A percentile compares a stretch with the other conserved stretches of the same genome.
phyloP scores from a whole-genome alignment of 2,797 vertebrate species.

The Megaceryle alcyon region DNA sequence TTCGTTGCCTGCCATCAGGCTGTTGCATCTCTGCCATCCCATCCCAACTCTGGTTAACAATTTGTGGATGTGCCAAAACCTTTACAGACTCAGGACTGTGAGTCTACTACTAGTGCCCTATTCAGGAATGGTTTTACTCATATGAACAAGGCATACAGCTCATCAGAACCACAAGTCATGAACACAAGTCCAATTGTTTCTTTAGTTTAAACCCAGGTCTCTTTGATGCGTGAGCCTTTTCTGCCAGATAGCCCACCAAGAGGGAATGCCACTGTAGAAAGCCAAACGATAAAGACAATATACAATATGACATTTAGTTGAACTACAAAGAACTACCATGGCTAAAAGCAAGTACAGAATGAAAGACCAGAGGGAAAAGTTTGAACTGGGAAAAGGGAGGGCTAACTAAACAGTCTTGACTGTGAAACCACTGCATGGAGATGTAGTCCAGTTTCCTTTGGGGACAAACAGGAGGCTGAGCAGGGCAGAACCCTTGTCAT shows the following conservation, averaged over 20 bases:
- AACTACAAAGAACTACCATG: conserved; percentile 53
- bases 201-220: conserved; percentile 57
- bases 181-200: not conserved
- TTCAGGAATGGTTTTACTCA: not conserved
- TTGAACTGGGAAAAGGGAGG: conserved; percentile 5
- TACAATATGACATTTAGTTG: conserved; percentile 62
- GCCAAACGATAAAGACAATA: conserved; percentile 33
- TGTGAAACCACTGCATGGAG: conserved; percentile 59
- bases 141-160: not conserved
- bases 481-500: conserved; percentile 50
- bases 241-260: conserved; percentile 31
- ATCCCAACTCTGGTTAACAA: not conserved
- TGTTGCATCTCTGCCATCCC: not conserved
- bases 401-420: conserved; percentile 41
- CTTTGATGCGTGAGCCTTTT: conserved; percentile 6
- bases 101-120: not conserved
- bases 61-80: not conserved
- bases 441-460: conserved; percentile 15
- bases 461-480: conserved; percentile 51
- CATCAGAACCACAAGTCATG: not conserved
- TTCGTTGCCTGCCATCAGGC: not conserved
- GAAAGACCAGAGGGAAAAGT: conserved; percentile 1
- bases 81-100: not conserved
- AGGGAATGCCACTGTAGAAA: conserved; percentile 28
- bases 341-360: conserved; percentile 66